These are phyloP conservation scores for Dynastes maya DNA, from an alignment of 2,888 invertebrate species.

Conservation along the genomic window DNA sequence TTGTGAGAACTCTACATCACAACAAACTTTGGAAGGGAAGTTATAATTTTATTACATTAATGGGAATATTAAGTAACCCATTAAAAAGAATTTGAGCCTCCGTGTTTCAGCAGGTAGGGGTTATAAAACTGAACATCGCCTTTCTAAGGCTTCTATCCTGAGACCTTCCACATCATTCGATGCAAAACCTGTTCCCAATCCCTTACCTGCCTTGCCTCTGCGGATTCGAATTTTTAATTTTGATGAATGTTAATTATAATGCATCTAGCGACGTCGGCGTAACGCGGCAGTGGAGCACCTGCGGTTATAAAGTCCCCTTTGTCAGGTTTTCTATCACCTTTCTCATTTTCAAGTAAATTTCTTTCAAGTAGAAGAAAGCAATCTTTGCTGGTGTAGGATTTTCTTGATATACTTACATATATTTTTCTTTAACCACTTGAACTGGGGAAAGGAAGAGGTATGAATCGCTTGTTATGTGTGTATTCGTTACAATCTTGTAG, in stretches of 20 bases:
- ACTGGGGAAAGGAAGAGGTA: too few species aligned
- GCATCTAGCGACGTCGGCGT: background rate
- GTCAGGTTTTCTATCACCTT: background rate
- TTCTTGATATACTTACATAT: too few species aligned
- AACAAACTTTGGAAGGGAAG: slow-evolving; percentile 19
- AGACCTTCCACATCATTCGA: background rate
- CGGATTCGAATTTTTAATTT: slow-evolving; percentile 12
- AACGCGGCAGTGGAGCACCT: background rate
- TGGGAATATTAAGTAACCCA: slow-evolving; percentile 34
- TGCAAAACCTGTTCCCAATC: background rate
- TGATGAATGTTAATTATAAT: slow-evolving; percentile 18
- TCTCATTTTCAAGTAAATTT: background rate
- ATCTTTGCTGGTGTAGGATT: too few species aligned
- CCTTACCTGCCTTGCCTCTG: background rate
- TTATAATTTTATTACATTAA: slow-evolving; percentile 38
- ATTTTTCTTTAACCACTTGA: too few species aligned
- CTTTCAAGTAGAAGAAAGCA: background rate
- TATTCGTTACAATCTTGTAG: too few species aligned
- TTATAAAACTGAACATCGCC: background rate
- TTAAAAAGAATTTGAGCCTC: slow-evolving; percentile 31
- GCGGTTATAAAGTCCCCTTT: background rate
- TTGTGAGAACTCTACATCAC: background rate
- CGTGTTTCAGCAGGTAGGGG: background rate
- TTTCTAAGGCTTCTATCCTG: background rate
- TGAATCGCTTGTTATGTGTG: too few species aligned